Base-by-base conservation (phyloP, 2,113 vertebrate genomes). In the Galbula dea region DNA sequence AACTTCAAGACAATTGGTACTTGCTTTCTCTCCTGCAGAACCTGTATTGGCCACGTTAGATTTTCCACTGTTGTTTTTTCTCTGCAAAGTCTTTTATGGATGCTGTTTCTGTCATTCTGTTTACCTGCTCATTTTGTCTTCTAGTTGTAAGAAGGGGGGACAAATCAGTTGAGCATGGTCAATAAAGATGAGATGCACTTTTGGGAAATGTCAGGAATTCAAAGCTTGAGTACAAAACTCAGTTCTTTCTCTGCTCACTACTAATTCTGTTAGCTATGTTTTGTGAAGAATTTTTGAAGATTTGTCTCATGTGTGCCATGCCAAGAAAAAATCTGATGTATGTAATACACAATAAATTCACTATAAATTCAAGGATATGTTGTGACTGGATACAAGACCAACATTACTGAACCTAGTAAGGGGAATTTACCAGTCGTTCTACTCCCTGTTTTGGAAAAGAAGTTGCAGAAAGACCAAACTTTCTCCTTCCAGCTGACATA, bases 261-360 rank as follows among this genome's bases (percentile, higher is more conserved):
- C 19, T 58, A 55, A 62, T 36, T 69, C 16, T 62, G 15, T 57
- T 81, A 67, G 74, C 19, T 15, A 3, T 72, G 87, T 82, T 41
- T 79, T n/a, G 6, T 84, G 7, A 57, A 85, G 27, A 1, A 0
- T 12, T 61, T 83, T 45, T 63, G 30, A 15, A 87, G 19, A 15
- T 55, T 69, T 84, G 46, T 16, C 21, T 72, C 24, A 23, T n/a
- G 7, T 39, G 21, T 92, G 43, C 27, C 5, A 5, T n/a, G 39
- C 11, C 62, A 75, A n/a, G 61, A 39, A 82, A 75, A 81, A 15
- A 32, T 45, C 6, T 8, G 43, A 27, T 12, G 1, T 59, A 5
- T 8, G 4, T 59, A 37, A 43, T 0, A 1, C 3, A 16, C 14
- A n/a, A n/a, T n/a, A n/a, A n/a, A n/a, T 7, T 73, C 15, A 20